Evolutionary conservation across 2,888 invertebrate genomes (phyloP).

Genomic region (Melieria crassipennis): DNA sequence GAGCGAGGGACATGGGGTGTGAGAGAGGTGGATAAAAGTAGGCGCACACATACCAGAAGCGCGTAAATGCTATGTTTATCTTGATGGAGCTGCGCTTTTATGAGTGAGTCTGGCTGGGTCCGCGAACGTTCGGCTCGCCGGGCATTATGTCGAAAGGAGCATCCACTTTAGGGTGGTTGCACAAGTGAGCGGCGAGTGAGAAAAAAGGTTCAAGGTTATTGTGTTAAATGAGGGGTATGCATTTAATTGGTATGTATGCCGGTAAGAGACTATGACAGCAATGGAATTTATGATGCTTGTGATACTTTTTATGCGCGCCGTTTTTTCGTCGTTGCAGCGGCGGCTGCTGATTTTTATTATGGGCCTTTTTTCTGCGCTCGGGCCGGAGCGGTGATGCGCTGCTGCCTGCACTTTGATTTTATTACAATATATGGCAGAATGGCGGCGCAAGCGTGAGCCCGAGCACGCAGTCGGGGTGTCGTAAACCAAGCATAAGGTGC

Average conservation of each 20-base stretch:
- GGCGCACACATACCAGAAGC: slow-evolving; percentile 41
- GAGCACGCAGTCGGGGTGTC: not conserved
- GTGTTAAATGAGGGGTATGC: slow-evolving; percentile 55
- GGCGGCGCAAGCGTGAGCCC: too few relatives aligned
- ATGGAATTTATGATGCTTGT: slow-evolving; percentile 56
- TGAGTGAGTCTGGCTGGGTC: slow-evolving; percentile 4
- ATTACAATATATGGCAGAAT: too few relatives aligned
- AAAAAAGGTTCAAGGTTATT: slow-evolving; percentile 59
- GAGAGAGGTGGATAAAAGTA: slow-evolving; percentile 37
- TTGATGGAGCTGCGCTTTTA: slow-evolving; percentile 45
- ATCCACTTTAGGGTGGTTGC: slow-evolving; percentile 23
- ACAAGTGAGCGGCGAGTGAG: slow-evolving; percentile 14
- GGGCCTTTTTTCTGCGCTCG: too few relatives aligned
- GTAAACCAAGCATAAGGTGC: slow-evolving; percentile 43
- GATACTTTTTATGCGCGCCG: slow-evolving; percentile 39
- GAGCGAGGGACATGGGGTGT: not conserved
- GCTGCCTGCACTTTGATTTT: too few relatives aligned
- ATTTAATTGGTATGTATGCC: slow-evolving; percentile 58
- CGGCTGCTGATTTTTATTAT: too few relatives aligned
- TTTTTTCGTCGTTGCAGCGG: too few relatives aligned
- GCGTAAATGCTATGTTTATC: slow-evolving; percentile 48
- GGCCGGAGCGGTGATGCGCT: too few relatives aligned
- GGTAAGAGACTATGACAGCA: slow-evolving; percentile 47
- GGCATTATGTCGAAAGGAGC: too few relatives aligned
- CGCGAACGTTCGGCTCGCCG: too few relatives aligned